A percentile compares a stretch with the other conserved stretches of the same genome.
Evolutionary conservation across 2,113 vertebrate species (phyloP).

Genomic region (Guaruba guarouba): DNA sequence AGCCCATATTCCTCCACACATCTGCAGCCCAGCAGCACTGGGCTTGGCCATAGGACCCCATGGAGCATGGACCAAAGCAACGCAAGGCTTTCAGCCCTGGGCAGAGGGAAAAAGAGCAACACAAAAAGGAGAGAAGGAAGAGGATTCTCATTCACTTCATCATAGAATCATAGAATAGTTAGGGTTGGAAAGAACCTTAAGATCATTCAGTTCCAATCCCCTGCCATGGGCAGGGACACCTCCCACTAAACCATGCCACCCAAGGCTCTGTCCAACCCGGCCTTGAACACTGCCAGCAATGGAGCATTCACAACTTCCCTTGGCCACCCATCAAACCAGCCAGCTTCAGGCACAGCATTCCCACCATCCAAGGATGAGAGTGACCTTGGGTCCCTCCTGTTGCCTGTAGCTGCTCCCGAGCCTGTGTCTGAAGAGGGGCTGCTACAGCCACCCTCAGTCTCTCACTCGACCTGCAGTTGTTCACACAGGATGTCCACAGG

Average conservation of each 20-base stretch:
- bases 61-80: fast-evolving
- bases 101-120: neutral
- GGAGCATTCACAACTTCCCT: no score
- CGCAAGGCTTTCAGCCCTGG: neutral
- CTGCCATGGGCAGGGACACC: no score
- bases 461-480: neutral
- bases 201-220: no score
- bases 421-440: fast-evolving
- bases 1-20: fast-evolving
- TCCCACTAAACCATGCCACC: no score
- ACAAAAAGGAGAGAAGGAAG: neutral
- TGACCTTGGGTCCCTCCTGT: neutral
- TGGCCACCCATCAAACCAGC: neutral
- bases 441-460: neutral
- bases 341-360: neutral
- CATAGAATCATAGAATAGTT: neutral
- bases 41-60: fast-evolving
- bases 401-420: neutral
- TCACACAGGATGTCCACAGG: fast-evolving
- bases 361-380: fast-evolving
- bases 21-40: neutral
- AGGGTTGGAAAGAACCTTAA: no score
- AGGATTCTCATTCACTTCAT: neutral
- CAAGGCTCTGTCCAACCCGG: no score
- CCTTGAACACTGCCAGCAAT: no score